Percentiles rank a stretch among this genome's conserved stretches.
These are phyloP conservation scores for Mustela nigripes DNA, from an alignment of 2,113 vertebrate species.

Conservation along the genomic window DNA sequence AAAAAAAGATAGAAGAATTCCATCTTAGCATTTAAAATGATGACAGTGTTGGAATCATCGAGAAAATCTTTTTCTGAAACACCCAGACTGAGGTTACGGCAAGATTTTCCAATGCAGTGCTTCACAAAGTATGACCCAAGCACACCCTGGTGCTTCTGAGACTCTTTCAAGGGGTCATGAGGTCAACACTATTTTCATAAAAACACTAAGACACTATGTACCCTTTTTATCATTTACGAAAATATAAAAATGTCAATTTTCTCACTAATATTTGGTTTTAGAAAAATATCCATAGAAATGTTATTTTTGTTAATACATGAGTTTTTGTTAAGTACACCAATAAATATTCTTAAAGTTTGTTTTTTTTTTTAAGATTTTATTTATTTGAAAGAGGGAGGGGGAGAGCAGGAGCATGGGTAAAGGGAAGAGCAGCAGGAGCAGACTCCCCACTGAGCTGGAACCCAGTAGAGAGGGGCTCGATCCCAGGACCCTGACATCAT, in stretches of 20 bases:
- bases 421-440: background rate
- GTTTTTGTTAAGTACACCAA: background rate
- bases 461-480: background rate
- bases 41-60: background rate
- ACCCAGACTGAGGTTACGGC: background rate
- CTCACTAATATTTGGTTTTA: background rate
- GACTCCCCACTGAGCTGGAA: background rate
- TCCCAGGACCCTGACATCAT: background rate
- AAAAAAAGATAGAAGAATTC: background rate
- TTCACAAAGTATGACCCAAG: background rate
- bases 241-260: background rate
- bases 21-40: background rate
- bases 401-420: background rate
- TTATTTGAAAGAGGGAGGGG: too few species aligned
- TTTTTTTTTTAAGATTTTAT: background rate
- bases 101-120: background rate
- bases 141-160: background rate
- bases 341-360: background rate
- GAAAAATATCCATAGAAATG: background rate
- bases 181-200: background rate
- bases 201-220: background rate
- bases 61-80: constrained; percentile 42
- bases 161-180: background rate
- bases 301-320: background rate
- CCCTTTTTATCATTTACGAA: background rate